Evolutionary conservation across 2,113 vertebrate genomes (phyloP).

Genomic region (Toxotes chatareus): DNA sequence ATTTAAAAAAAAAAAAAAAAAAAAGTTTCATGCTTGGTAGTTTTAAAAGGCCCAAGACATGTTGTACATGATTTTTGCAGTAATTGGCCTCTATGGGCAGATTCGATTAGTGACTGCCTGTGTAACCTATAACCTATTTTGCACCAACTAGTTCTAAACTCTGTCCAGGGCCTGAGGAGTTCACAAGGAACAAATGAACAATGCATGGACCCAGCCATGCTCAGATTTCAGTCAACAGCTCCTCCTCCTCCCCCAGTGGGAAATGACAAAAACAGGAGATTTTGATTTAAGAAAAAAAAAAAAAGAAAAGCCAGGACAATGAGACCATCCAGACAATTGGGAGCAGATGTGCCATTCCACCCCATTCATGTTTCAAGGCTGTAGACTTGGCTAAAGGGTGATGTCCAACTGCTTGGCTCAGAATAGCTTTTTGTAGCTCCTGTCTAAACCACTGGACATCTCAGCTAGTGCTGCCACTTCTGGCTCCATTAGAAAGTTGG

Average conservation of each 20-base stretch:
- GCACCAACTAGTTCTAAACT: slow-evolving; percentile 44
- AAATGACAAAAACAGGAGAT: slow-evolving; percentile 41
- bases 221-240: slow-evolving; percentile 47
- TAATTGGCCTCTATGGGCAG: slow-evolving; percentile 52
- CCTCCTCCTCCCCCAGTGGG: slow-evolving; percentile 4
- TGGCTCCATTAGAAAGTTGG: slow-evolving; percentile 54
- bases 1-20: not conserved
- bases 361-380: slow-evolving; percentile 18
- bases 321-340: slow-evolving; percentile 10
- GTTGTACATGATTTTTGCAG: slow-evolving; percentile 26
- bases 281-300: slow-evolving; percentile 25
- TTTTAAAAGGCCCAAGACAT: slow-evolving; percentile 42
- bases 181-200: slow-evolving; percentile 62
- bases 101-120: slow-evolving; percentile 41
- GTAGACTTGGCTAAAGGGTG: slow-evolving; percentile 45
- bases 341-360: slow-evolving; percentile 34
- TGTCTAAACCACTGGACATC: slow-evolving; percentile 50
- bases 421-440: slow-evolving; percentile 51
- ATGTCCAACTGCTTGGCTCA: slow-evolving; percentile 55
- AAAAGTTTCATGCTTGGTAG: not conserved
- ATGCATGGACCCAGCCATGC: slow-evolving; percentile 58
- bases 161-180: slow-evolving; percentile 29
- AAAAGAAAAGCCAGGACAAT: not conserved
- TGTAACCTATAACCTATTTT: slow-evolving; percentile 36
- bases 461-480: slow-evolving; percentile 51